Conservation (phyloP, 2,888 invertebrate genomes). For the Cantharis lateralis region DNA sequence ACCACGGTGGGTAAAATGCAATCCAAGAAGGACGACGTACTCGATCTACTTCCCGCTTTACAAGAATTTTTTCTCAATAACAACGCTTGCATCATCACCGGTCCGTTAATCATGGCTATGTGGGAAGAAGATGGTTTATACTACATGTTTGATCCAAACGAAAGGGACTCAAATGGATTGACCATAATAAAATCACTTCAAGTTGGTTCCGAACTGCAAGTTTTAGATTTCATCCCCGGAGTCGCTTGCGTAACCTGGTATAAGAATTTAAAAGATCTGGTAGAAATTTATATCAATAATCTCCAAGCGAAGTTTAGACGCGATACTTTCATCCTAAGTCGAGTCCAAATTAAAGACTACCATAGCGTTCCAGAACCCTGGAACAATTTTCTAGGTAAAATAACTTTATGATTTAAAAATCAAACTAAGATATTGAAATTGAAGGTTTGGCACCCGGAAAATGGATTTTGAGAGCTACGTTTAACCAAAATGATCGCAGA, state of each 20-base stretch:
- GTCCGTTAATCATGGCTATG: slow-evolving; percentile 52
- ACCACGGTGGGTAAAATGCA: slow-evolving; percentile 50
- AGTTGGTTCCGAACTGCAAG: slow-evolving; percentile 38
- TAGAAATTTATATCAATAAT: slow-evolving; percentile 51
- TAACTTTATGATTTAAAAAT: neutral
- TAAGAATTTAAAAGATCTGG: slow-evolving; percentile 47
- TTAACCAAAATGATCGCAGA: slow-evolving; percentile 46
- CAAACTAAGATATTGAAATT: neutral
- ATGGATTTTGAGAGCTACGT: slow-evolving; percentile 54
- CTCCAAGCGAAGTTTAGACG: slow-evolving; percentile 42
- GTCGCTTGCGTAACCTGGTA: slow-evolving; percentile 54
- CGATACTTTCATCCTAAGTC: slow-evolving; percentile 49
- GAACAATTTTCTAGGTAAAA: slow-evolving; percentile 51
- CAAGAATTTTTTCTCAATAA: slow-evolving; percentile 49
- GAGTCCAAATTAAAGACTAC: slow-evolving; percentile 49
- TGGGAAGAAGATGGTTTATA: slow-evolving; percentile 54
- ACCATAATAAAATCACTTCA: slow-evolving; percentile 33
- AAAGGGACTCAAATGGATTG: slow-evolving; percentile 49
- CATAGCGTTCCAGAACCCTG: slow-evolving; percentile 46
- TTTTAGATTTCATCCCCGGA: slow-evolving; percentile 42
- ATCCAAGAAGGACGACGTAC: slow-evolving; percentile 44
- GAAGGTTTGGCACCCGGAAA: slow-evolving; percentile 33
- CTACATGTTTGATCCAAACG: slow-evolving; percentile 57
- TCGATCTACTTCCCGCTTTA: slow-evolving; percentile 50
- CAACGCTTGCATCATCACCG: slow-evolving; percentile 51